Percentiles rank a stretch among this genome's conserved stretches.
These are phyloP conservation scores for Eupsittula cactorum DNA, from an alignment of 2,113 vertebrate species.

Conservation along the genomic window DNA sequence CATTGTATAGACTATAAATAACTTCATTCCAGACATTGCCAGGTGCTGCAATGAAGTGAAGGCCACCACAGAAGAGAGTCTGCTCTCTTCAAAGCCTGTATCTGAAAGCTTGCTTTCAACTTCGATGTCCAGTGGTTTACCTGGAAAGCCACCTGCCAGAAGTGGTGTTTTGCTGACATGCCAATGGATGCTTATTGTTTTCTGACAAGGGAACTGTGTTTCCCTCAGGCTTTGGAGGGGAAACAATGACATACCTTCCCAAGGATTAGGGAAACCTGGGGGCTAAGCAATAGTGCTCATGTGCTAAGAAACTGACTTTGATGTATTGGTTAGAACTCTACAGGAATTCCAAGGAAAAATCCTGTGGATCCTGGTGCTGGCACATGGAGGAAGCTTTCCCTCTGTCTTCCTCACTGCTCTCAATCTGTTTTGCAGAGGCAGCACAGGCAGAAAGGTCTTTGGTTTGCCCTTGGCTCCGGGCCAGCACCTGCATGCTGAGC, in stretches of 20 bases:
- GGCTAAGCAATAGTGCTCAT: neutral
- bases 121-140: neutral
- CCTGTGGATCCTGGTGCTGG: neutral
- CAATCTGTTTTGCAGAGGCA: neutral
- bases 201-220: neutral
- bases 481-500: neutral
- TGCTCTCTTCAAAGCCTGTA: neutral
- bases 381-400: neutral
- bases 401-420: neutral
- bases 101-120: neutral
- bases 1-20: conserved; percentile 32
- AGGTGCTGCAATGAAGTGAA: neutral
- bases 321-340: neutral
- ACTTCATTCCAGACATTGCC: neutral
- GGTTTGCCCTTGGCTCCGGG: neutral
- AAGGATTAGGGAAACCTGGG: neutral
- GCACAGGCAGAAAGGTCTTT: neutral
- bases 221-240: neutral
- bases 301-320: neutral
- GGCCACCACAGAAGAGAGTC: neutral
- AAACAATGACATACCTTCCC: neutral
- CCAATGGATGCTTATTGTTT: neutral
- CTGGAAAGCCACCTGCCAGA: neutral
- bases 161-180: neutral
- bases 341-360: conserved; percentile 26